Conservation (phyloP, 1,140 invertebrate species). For the Mesaphorura yosii region DNA sequence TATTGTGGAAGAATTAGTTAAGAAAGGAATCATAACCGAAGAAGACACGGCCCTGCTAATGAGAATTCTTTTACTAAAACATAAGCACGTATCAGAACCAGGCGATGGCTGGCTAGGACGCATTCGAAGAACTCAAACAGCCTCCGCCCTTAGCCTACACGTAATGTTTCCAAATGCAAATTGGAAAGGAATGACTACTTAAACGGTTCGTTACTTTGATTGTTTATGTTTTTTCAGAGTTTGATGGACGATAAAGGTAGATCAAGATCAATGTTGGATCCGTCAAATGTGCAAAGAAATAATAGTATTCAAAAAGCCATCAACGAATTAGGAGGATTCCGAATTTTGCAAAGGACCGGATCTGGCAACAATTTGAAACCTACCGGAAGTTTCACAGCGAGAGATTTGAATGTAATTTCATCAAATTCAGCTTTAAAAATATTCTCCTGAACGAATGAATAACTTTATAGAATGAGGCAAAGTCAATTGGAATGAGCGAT, state of each 20-base stretch:
- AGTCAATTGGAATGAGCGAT: slow-evolving; percentile 2
- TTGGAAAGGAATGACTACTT: background rate
- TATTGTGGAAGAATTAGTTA: slow-evolving; percentile 73
- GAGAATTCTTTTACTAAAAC: slow-evolving; percentile 66
- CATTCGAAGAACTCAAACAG: slow-evolving; percentile 54
- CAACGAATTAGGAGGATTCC: background rate
- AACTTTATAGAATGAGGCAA: slow-evolving; percentile 7
- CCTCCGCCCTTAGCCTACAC: slow-evolving; percentile 22
- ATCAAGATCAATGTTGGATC: slow-evolving; percentile 1
- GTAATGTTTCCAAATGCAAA: background rate
- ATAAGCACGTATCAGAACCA: slow-evolving; percentile 68
- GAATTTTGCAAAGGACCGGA: slow-evolving; percentile 19
- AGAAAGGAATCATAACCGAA: slow-evolving; percentile 68
- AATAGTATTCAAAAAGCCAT: slow-evolving; percentile 16
- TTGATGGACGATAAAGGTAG: slow-evolving; percentile 25
- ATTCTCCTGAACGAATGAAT: background rate
- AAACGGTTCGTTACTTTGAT: background rate
- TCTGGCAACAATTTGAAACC: slow-evolving; percentile 27
- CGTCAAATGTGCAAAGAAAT: slow-evolving; percentile 24
- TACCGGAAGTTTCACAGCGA: background rate
- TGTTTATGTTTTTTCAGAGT: slow-evolving; percentile 24
- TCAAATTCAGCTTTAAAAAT: no score
- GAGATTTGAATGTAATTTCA: background rate
- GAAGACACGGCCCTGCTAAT: slow-evolving; percentile 72
- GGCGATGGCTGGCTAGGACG: slow-evolving; percentile 62